Evolutionary conservation across 2,113 vertebrate species (phyloP), one percentile per base, ranked within the genome.

Genomic region (Prochilodus magdalenae): DNA sequence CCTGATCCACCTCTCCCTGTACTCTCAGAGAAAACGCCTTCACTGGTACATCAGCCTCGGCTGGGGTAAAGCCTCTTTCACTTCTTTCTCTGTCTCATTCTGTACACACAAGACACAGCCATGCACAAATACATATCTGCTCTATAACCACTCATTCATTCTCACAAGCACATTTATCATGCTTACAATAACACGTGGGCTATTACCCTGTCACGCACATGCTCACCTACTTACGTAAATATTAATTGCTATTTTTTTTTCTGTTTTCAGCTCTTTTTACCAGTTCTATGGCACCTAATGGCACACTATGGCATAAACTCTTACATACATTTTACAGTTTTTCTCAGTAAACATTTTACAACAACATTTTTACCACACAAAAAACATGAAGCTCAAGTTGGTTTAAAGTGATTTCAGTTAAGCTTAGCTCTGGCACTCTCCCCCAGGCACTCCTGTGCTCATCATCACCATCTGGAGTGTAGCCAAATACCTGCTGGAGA

Each of bases 1-100:
- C 0, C 93, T 98, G 67, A 94, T 99, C 69, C 93, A 92, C 80
- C 84, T 96, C 90, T 96, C 96, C 83, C 96, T 97, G 92, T 98
- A 96, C 95, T 96, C 95, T 0, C 92, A 96, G 87, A 95, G 82
- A 89, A 96, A 95, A 86, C 96, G 94, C 87, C 92, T 98, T 27
- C 92, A 90, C 90, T 93, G 94, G 88, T 98, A 98, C 92, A 94
- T 97, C 13, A 51, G 89, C 75, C 93, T 99, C 0, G 97, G 97
- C 89, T 99, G 98, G 97, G 97, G 98, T 99, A 95, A 16, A 90
- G 69, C 71, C 66, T 75, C 57, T 29, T 51, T 67, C 33, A 20
- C 40, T 14, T 79, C 20, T 79, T 26, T 73, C 40, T 73, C 29
- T 62, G 36, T 26, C 57, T 60, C 33, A 40, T 15, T 73, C 24